Base-by-base conservation (phyloP, 2,113 vertebrate genomes). In the Fulica atra region DNA sequence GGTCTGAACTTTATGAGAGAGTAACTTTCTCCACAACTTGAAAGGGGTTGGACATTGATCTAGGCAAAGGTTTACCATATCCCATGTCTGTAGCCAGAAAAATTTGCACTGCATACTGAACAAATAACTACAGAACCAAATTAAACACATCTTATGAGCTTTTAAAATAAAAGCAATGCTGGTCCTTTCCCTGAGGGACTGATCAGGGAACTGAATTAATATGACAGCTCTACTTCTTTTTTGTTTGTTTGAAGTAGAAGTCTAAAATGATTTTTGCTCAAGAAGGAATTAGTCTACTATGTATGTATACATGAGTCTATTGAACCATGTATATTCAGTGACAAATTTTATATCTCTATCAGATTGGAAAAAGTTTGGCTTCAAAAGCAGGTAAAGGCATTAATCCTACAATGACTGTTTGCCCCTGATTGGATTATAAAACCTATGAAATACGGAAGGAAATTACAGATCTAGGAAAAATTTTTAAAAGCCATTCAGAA, bases 31-130 rank as follows among this genome's bases (percentile, higher is more conserved):
- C 98, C 98, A 98, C 98, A 98, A 99, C 99, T 99, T 99, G 98
- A 98, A 99, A 99, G 98, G 98, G 98, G 98, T 98, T 99, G 99
- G 99, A 99, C 98, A 98, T 98, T 99, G 99, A 99, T 99, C 98
- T 98, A 98, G 95, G 97, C 98, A 98, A 98, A 99, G 98, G 97
- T 98, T 98, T 98, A 97, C 98, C 97, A 97, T 98, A 99, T 99
- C 98, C 98, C 96, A 95, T 98, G 98, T 97, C 98, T 97, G 98
- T 98, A 98, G 98, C 98, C 96, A 98, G 97, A 98, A 98, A 99
- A 99, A 99, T 99, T 99, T 99, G 99, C 99, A 99, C 98, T 98
- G 99, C 99, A 98, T 98, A 98, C 98, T 99, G 98, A 99, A 99
- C 98, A 99, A 99, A 99, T 99, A 98, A 98, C 97, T 79, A 89